Conservation (phyloP, 2,113 vertebrate genomes). For the Tachysurus fulvidraco region DNA sequence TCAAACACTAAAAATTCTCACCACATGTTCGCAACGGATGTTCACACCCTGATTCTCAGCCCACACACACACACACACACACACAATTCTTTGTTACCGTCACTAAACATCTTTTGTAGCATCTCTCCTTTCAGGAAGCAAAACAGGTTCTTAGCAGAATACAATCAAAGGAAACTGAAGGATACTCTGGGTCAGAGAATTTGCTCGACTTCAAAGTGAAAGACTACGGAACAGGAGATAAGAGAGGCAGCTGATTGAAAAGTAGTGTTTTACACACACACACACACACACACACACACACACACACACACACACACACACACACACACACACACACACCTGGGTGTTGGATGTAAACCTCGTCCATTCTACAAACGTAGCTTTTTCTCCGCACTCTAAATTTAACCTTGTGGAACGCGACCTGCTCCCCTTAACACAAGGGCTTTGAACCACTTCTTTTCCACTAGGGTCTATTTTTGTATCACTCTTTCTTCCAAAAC, state of each 20-base stretch:
- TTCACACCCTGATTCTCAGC: constrained; percentile 14
- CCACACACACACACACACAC: neutral
- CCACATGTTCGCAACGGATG: neutral
- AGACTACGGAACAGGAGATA: constrained; percentile 37
- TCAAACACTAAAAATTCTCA: neutral
- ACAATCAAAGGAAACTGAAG: constrained; percentile 45
- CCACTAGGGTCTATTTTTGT: constrained; percentile 32
- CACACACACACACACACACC: neutral
- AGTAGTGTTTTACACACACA: neutral
- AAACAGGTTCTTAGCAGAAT: constrained; percentile 42
- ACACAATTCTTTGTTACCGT: constrained; percentile 18
- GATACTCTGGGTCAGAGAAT: constrained; percentile 45
- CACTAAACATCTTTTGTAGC: constrained; percentile 30
- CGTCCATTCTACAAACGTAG: neutral
- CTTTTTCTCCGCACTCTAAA: neutral
- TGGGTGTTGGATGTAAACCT: neutral
- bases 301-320: neutral
- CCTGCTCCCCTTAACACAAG: constrained; percentile 18
- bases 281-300: neutral
- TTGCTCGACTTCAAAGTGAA: constrained; percentile 46
- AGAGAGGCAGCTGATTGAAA: constrained; percentile 26
- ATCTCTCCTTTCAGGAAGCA: constrained; percentile 42
- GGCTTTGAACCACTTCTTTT: constrained; percentile 25
- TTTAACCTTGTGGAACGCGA: neutral
- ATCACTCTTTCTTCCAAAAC: constrained; percentile 35